Evolutionary conservation across 2,113 vertebrate species (phyloP).

Genomic region (Willisornis vidua): DNA sequence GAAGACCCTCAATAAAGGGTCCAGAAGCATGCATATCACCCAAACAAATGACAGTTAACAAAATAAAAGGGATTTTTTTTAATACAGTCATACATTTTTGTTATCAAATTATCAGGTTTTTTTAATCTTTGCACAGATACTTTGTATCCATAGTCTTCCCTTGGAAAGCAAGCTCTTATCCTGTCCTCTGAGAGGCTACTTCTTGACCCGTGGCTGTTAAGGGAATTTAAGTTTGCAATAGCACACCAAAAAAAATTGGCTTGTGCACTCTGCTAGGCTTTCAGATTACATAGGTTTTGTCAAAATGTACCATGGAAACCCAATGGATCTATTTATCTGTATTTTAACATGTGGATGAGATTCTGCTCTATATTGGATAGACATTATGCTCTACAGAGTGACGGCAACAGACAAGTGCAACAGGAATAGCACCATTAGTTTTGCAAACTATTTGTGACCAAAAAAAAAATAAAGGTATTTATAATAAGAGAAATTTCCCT

Average conservation of each 20-base stretch:
- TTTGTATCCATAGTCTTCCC: background rate
- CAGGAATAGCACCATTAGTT: background rate
- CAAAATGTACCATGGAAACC: background rate
- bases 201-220: background rate
- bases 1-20: background rate
- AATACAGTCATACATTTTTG: background rate
- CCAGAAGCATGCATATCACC: background rate
- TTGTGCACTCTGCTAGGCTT: background rate
- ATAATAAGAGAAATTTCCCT: background rate
- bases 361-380: background rate
- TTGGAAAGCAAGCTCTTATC: background rate
- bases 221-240: background rate
- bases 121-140: background rate
- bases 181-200: background rate
- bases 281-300: background rate
- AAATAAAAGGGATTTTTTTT: background rate
- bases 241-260: background rate
- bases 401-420: background rate
- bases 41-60: background rate
- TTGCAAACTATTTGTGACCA: background rate
- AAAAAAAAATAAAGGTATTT: background rate
- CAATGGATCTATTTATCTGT: background rate
- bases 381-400: background rate
- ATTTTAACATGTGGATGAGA: background rate
- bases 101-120: background rate